These are phyloP conservation scores for Pitta sordida DNA, from an alignment of 2,113 vertebrate species.

Conservation along the genomic window DNA sequence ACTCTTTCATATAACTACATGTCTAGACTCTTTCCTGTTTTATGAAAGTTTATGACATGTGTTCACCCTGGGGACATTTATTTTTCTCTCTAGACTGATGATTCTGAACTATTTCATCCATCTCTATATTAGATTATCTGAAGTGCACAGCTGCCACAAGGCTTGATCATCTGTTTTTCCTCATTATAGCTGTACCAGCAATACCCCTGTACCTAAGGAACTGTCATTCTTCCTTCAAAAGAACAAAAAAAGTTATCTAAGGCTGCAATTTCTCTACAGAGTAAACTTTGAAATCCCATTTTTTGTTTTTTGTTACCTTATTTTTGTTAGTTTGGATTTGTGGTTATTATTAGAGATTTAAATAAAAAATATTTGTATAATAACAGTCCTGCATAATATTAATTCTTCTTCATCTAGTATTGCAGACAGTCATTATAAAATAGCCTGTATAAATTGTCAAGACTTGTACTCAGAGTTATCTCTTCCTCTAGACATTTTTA, in stretches of 20 bases:
- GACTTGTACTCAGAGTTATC: not conserved
- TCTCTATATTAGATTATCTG: not conserved
- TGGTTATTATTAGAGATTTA: not conserved
- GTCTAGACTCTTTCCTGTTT: constrained; percentile 46
- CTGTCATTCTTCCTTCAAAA: not conserved
- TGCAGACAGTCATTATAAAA: not conserved
- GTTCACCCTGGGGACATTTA: not conserved
- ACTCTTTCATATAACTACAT: not conserved
- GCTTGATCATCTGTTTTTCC: constrained; percentile 6
- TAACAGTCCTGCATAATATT: not conserved
- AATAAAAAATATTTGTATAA: not conserved
- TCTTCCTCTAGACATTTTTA: not conserved
- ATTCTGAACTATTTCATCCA: not conserved
- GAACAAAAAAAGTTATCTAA: not conserved
- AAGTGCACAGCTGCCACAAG: not conserved
- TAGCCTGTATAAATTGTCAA: not conserved
- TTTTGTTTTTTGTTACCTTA: not conserved
- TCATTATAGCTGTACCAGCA: not conserved
- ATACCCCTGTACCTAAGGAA: not conserved
- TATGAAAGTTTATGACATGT: not conserved
- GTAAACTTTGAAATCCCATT: not conserved
- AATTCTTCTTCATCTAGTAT: not conserved
- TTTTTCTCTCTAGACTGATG: not conserved
- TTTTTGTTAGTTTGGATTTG: not conserved
- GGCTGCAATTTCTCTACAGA: not conserved